phyloP scores from a whole-genome alignment of 2,797 vertebrate species.

The Apogon hyalosoma region DNA sequence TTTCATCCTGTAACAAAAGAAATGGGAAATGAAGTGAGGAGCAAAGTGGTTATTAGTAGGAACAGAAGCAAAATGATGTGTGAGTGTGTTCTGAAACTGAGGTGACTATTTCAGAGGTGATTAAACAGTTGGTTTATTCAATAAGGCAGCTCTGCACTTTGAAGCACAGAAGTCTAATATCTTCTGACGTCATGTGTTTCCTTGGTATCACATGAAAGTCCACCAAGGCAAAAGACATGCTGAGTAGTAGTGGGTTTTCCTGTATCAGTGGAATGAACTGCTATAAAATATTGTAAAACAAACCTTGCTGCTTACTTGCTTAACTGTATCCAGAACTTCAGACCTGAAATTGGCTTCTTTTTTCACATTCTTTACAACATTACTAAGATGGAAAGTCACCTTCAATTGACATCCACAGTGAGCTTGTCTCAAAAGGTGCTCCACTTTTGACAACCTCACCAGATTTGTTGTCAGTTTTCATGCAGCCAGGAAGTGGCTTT shows the following conservation, averaged over 20 bases:
- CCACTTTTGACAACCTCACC: constrained; percentile 46
- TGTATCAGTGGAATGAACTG: neutral
- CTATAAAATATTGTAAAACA: neutral
- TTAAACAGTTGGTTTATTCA: constrained; percentile 3
- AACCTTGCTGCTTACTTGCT: neutral
- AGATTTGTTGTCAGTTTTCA: constrained; percentile 28
- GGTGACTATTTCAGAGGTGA: neutral
- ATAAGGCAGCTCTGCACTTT: constrained; percentile 4
- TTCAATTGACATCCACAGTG: constrained; percentile 22
- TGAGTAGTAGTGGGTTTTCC: neutral
- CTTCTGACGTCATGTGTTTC: neutral
- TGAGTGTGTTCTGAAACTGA: constrained; percentile 1
- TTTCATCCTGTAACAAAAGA: neutral
- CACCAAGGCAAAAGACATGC: neutral
- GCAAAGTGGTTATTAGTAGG: neutral
- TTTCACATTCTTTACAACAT: neutral
- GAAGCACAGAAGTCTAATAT: neutral
- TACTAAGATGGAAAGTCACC: neutral
- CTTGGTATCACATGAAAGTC: neutral
- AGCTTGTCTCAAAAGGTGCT: constrained; percentile 48
- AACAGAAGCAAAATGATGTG: neutral
- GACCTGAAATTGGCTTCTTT: neutral
- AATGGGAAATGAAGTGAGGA: neutral
- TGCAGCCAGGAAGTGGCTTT: constrained; percentile 77
- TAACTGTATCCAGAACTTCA: too few relatives aligned